phyloP scores from a whole-genome alignment of 2,797 vertebrate genomes.

The Eulemur mongoz region DNA sequence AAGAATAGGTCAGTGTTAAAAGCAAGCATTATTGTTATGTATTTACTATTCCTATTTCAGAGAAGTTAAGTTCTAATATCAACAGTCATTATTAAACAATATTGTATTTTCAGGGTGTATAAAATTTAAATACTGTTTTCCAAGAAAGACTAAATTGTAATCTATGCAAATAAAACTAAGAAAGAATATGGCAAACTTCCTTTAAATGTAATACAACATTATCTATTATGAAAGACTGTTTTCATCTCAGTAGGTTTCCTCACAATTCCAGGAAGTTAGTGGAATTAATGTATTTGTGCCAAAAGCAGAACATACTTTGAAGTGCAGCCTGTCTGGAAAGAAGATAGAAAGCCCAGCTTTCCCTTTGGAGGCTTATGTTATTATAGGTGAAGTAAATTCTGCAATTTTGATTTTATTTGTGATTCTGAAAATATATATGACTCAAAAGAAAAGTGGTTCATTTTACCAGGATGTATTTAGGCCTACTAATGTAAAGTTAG shows the following conservation, averaged over 20 bases:
- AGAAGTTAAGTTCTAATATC: background rate
- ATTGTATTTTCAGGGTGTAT: background rate
- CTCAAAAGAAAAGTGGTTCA: background rate
- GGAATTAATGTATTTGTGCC: background rate
- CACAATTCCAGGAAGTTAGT: background rate
- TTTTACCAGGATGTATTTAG: background rate
- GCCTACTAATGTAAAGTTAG: background rate
- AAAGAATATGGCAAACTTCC: background rate
- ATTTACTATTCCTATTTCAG: background rate
- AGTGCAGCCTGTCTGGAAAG: background rate
- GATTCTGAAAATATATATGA: background rate
- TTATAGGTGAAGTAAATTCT: background rate
- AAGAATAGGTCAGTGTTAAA: background rate
- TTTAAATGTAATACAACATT: background rate
- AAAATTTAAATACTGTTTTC: constrained; percentile 3
- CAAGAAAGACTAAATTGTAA: background rate
- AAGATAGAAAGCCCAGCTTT: background rate
- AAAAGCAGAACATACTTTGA: background rate
- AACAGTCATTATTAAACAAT: background rate
- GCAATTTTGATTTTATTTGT: background rate
- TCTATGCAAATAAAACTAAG: constrained; percentile 10
- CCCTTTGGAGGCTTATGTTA: background rate
- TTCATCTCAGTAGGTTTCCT: background rate
- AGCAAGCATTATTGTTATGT: background rate
- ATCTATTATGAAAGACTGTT: background rate